Base-by-base conservation (phyloP, 2,888 invertebrate genomes). In the Synergus japonicus region DNA sequence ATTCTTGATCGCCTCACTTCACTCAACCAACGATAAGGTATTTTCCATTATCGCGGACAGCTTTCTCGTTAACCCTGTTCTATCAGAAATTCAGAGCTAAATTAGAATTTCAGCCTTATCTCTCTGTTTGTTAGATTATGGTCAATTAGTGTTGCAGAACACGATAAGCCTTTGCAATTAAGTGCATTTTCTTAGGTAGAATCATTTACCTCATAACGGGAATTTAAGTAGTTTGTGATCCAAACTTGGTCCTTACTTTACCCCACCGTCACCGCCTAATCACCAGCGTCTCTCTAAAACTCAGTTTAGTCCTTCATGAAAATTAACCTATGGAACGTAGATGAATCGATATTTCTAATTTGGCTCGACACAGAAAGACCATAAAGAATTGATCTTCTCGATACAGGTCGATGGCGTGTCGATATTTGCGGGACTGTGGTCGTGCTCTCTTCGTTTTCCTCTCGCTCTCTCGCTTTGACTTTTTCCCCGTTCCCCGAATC, bases 401-500 rank as follows among this genome's bases (percentile, higher is more conserved):
- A 54, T 54, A 54, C 73, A 41, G 37, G 73, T 41, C 10, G 69
- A 54, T 73, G 73, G 54, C 54, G 54, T 73, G 54, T 73, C 73
- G 73, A 73, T 73, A 73, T 73, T 73, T 73, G 73, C 54, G 73
- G 73, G 73, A 73, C 67, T 37, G 64, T 22, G 22, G 7, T 43
- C 15, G 15, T 73, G 49, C 49, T 49, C 37, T 73, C 46, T 46
- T 46, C 29, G 37, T 73, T 73, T 73, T 73, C 22, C 29, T 69
- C 46, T 69, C 15, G 41, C 73, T 73, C 67, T 67, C 44, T 67
- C 10, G 49, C 37, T 73, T 22, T 13, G 37, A 29, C 46, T 67
- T 60, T 66, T 63, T 67, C 22, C 12, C 49, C 80, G 76, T 60
- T 69, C 80, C 79, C 78, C 73, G 78, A 78, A 78, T 77, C 78